These are phyloP conservation scores for Pasiphila rectangulata DNA, from an alignment of 2,888 invertebrate species.

Conservation along the genomic window DNA sequence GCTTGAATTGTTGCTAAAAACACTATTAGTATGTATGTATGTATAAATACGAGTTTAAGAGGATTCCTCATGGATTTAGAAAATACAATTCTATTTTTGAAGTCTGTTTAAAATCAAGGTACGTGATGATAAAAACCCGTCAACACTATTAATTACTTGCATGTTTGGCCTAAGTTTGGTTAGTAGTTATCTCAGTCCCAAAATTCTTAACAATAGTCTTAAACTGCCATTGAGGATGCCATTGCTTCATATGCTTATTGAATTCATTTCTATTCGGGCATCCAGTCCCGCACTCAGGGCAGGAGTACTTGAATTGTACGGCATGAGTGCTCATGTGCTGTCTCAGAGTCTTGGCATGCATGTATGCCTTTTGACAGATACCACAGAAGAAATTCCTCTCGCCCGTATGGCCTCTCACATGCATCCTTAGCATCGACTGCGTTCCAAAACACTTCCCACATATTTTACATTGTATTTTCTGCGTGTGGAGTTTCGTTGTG, in stretches of 20 bases:
- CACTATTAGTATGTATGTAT: no score
- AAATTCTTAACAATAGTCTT: slow-evolving; percentile 59
- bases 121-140: no score
- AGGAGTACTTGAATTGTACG: slow-evolving; percentile 58
- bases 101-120: no score
- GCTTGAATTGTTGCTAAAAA: no score
- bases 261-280: slow-evolving; percentile 65
- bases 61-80: no score
- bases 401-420: slow-evolving; percentile 64
- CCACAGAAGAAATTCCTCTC: slow-evolving; percentile 66
- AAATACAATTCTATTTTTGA: no score
- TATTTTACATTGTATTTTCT: slow-evolving; percentile 64
- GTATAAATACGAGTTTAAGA: no score
- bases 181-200: slow-evolving; percentile 38
- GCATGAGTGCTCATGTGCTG: slow-evolving; percentile 71
- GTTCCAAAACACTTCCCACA: slow-evolving; percentile 73
- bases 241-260: slow-evolving; percentile 67
- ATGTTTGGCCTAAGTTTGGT: slow-evolving; percentile 3
- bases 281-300: slow-evolving; percentile 62
- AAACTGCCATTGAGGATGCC: slow-evolving; percentile 68
- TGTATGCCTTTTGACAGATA: slow-evolving; percentile 68
- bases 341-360: slow-evolving; percentile 65
- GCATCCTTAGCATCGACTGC: slow-evolving; percentile 62
- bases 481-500: slow-evolving; percentile 66
- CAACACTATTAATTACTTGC: no score